Base-by-base conservation (phyloP, 2,888 invertebrate species). In the Apamea epomidion region DNA sequence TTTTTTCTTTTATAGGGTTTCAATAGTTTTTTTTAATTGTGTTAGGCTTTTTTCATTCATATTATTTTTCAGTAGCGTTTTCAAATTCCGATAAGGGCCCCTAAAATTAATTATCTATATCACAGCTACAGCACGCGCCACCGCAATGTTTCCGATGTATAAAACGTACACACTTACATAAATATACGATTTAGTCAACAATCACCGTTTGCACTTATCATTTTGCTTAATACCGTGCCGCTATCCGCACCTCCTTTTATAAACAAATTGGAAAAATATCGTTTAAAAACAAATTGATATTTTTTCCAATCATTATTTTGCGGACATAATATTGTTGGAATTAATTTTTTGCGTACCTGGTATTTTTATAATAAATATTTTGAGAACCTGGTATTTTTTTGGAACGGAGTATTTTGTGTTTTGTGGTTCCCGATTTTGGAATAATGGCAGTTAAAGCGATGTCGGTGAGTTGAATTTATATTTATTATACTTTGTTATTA, bases 71-170 rank as follows among this genome's bases (percentile, higher is more conserved):
- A 67, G 48, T 29, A 74, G 25, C 29, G 79, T 84, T 84, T 70
- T 84, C 4, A 14, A 42, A 87, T 84, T 71, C 3, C 16, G 29
- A n/a, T 67, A 42, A 69, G 51, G 78, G 76, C 80, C 88, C 85
- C 89, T 89, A 87, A 88, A 85, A 85, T 76, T 4, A 80, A 81
- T 91, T 89, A 93, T 94, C 92, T 85, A 83, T 90, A 92, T 94
- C 95, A 94, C 91, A 84, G 84, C 86, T 87, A 84, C 80, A 77
- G 78, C 94, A 94, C 93, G 94, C 92, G 88, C 90, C 89, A 88
- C 84, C 18, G n/a, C 82, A 87, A 90, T 93, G 94, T 89, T 90
- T 87, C 87, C 83, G 80, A 86, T 82, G 62, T 84, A 83, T 80
- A 82, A 80, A 83, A 86, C 81, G 69, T 68, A 29, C 64, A 21